Base-by-base conservation (phyloP, 2,797 vertebrate genomes). In the Aulostomus chinensis region DNA sequence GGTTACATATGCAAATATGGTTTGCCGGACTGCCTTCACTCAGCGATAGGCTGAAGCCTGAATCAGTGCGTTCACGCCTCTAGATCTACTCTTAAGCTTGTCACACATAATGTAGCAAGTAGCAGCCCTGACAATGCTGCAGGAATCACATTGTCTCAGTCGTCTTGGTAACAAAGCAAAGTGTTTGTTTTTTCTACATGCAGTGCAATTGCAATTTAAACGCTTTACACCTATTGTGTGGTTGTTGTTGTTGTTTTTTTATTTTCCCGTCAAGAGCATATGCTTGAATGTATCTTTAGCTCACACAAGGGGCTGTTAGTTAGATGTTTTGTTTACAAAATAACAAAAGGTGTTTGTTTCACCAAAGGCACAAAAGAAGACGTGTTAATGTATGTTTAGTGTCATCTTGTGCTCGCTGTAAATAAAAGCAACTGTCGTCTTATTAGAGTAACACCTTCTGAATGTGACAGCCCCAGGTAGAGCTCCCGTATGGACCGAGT, bases 111-210 rank as follows among this genome's bases (percentile, higher is more conserved):
- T 85, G 81, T 73, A 68, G 83, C 76, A 73, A 86, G 87, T 80
- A 58, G 76, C 83, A 76, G 71, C 79, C 45, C 84, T 51, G 68
- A 87, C 84, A 78, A 81, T 86, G 83, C 85, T 60, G 60, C 79
- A 77, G 83, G 88, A 92, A 88, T 86, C 86, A 68, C 88, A 86
- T 92, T 91, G 90, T 91, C 88, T 88, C 87, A 89, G 90, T 91
- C 86, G 89, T 91, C 91, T 76, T 89, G 90, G 88, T 89, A 92
- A 92, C 91, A 92, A 91, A 91, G 88, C 87, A 81, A 87, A 87
- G 87, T 91, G 89, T 93, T 91, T 92, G 30, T 47, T 33, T 35
- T 4, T 8, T 24, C 40, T 12, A 12, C 14, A 47, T n/a, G 20
- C 30, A 16, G 2, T 7, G 30, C 43, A 33, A 33, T 24, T 25